Percentiles rank a stretch among this genome's conserved stretches.
These are phyloP conservation scores for Chaenodraco wilsoni DNA, from an alignment of 2,797 vertebrate species.

Conservation along the genomic window DNA sequence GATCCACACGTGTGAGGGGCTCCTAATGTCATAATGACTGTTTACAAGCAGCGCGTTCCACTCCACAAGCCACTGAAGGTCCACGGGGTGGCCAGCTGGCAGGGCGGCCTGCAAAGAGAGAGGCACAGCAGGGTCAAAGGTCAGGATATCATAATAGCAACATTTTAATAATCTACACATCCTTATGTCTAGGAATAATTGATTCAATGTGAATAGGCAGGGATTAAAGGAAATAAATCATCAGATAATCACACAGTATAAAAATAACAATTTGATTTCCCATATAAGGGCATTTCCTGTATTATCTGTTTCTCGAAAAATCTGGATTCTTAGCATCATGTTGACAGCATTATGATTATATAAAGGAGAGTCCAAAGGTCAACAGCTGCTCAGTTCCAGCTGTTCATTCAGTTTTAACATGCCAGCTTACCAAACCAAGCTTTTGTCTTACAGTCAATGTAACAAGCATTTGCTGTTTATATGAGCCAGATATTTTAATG, in stretches of 20 bases:
- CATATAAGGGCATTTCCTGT: background rate
- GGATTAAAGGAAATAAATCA: background rate
- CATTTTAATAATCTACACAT: background rate
- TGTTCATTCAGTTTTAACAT: slow-evolving; percentile 39
- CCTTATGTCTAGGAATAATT: background rate
- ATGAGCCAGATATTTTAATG: no score
- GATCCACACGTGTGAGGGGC: slow-evolving; percentile 98
- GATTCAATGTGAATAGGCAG: background rate
- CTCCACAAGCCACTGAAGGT: slow-evolving; percentile 96
- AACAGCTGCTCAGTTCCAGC: slow-evolving; percentile 43
- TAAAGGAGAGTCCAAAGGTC: slow-evolving; percentile 25
- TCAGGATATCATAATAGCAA: slow-evolving; percentile 28
- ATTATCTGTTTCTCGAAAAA: slow-evolving; percentile 21
- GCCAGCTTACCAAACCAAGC: slow-evolving; percentile 10
- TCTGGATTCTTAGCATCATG: slow-evolving; percentile 7
- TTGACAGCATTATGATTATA: slow-evolving; percentile 27
- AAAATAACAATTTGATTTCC: slow-evolving; percentile 1
- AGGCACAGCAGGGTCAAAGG: slow-evolving; percentile 24
- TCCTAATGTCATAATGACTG: slow-evolving; percentile 96
- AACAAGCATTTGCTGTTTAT: no score
- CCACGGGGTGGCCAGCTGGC: slow-evolving; percentile 90
- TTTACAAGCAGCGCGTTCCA: slow-evolving; percentile 94
- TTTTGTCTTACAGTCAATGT: background rate
- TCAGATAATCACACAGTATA: slow-evolving; percentile 9
- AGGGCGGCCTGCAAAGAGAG: slow-evolving; percentile 82